Percentiles rank a stretch among this genome's conserved stretches.
These are phyloP conservation scores for Pipistrellus nathusii DNA, from an alignment of 2,797 vertebrate genomes.

Conservation along the genomic window DNA sequence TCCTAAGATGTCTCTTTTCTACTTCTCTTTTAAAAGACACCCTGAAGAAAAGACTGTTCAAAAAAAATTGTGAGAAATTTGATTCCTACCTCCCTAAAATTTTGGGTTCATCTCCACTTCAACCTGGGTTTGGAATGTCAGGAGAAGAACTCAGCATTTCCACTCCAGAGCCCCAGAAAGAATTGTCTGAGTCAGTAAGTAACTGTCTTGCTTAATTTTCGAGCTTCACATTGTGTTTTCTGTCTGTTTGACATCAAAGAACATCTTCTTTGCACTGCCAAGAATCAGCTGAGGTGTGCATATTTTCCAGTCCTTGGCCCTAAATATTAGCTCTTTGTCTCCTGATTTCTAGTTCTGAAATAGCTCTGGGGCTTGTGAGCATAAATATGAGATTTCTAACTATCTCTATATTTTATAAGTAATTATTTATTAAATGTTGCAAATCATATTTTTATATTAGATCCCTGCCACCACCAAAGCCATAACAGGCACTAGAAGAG, in stretches of 20 bases:
- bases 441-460: conserved; percentile 34
- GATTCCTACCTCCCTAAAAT: conserved; percentile 83
- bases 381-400: background rate
- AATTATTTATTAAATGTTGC: conserved; percentile 13
- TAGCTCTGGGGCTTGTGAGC: background rate
- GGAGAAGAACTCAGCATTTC: background rate
- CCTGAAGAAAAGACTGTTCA: conserved; percentile 90
- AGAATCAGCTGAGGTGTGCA: background rate
- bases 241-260: background rate
- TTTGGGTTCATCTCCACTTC: conserved; percentile 79
- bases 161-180: background rate
- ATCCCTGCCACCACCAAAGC: background rate
- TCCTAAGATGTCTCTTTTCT: conserved; percentile 44
- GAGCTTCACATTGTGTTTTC: background rate
- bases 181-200: conserved; percentile 76
- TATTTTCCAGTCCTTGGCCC: background rate
- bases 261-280: background rate
- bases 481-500: background rate
- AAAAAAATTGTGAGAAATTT: conserved; percentile 89
- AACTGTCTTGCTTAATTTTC: background rate
- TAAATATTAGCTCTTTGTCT: background rate
- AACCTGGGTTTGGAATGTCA: conserved; percentile 78
- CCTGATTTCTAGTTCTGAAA: conserved; percentile 49
- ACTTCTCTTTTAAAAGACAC: conserved; percentile 83
- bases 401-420: conserved; percentile 17